A percentile compares a stretch with the other conserved stretches of the same genome.
These are phyloP conservation scores for Rhynchomys soricoides DNA, from an alignment of 2,113 vertebrate species.

Conservation along the genomic window DNA sequence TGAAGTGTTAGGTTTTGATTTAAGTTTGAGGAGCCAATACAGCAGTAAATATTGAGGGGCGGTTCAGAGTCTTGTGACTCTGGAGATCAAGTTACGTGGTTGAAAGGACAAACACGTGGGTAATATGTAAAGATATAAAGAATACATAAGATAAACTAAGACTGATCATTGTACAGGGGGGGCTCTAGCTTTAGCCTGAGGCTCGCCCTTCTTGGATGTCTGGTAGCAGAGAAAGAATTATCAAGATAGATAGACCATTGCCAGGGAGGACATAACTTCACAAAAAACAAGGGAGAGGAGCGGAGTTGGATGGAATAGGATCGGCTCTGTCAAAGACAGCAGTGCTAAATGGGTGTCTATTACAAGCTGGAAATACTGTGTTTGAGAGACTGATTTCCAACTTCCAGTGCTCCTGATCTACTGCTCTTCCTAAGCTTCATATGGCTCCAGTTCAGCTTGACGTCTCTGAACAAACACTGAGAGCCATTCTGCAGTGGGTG, in stretches of 20 bases:
- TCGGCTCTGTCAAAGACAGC: background rate
- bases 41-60: background rate
- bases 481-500: background rate
- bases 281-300: background rate
- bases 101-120: background rate
- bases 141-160: background rate
- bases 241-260: background rate
- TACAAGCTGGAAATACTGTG: no score
- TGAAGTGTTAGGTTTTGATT: background rate
- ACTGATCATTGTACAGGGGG: no score
- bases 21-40: background rate
- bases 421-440: background rate
- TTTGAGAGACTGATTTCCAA: background rate
- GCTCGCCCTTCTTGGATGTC: background rate
- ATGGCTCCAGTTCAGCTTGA: background rate
- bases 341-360: background rate
- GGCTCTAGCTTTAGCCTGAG: background rate
- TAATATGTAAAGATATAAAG: background rate
- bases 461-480: background rate
- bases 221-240: background rate
- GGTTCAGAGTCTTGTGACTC: background rate
- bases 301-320: background rate
- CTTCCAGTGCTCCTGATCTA: background rate
- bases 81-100: background rate
- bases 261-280: background rate